Evolutionary conservation across 2,888 invertebrate genomes (phyloP), one percentile per base, ranked within the genome.

Genomic region (Eupithecia insigniata): DNA sequence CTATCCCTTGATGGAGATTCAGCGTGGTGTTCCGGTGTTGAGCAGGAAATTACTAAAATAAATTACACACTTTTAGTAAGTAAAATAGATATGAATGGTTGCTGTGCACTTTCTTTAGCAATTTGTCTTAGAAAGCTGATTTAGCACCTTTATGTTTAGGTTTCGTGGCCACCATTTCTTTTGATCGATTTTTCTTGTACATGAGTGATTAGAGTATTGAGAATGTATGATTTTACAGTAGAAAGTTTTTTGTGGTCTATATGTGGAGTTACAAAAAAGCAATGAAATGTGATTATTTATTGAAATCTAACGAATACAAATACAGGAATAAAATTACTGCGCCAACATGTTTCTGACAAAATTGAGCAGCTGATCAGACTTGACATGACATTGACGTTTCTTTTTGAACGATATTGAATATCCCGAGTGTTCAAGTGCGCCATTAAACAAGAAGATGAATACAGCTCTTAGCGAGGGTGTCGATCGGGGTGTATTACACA

Each of bases 1-100:
- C 92, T 93, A 67, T 93, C 93, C 70, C 90, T 85, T 10, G 92
- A 90, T 12, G 94, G 92, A 1, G 94, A 93, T 34, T 92, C 90
- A 18, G 84, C 79, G 28, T 83, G 81, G 71, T 87, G 89, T 78
- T 92, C 91, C 18, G 93, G 93, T 16, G 94, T 94, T 14, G 94
- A 93, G 81, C 94, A 93, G 16, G 89, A 84, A 76, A 88, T 69
- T 60, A 90, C 94, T 94, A 86, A 74, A 92, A 89, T 12, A 34
- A 69, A 36, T 26, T 26, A 55, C 22, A 55, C 22, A 55, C 5
- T 14, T 26, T 26, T 26, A 55, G 26, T 55, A 55, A 55, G 22
- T 51, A n/a, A 46, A 46, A 46, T 46, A 22, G 55, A n/a, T 43
- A 22, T 51, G 10, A 22, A 55, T 26, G 22, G 22, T 55, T 0